Evolutionary conservation across 2,888 invertebrate species (phyloP).

Genomic region (Oscheius onirici): DNA sequence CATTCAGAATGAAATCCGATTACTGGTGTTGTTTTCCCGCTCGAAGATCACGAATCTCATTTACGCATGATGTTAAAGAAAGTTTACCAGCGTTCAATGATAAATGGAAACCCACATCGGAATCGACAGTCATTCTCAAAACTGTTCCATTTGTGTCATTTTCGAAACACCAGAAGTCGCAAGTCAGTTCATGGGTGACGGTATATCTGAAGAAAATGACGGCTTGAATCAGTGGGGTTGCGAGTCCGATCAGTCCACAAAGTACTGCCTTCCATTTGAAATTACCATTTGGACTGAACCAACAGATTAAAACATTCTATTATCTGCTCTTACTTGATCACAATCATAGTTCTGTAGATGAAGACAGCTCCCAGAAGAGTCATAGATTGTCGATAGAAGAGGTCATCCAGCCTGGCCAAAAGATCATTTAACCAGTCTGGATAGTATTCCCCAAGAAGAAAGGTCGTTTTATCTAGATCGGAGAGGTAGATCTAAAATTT

Average conservation of each 20-base stretch:
- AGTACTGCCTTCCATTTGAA: neutral
- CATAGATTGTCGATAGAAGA: neutral
- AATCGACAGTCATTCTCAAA: neutral
- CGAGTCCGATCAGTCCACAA: neutral
- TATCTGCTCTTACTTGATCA: neutral
- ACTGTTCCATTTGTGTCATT: conserved; percentile 1
- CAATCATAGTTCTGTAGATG: neutral
- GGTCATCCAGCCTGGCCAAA: neutral
- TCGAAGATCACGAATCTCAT: too few species aligned
- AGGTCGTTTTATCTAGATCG: neutral
- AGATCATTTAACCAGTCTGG: neutral
- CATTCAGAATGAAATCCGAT: too few species aligned
- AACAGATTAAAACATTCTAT: neutral
- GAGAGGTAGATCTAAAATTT: neutral
- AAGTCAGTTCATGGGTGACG: neutral
- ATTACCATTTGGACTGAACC: neutral
- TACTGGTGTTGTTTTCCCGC: too few species aligned
- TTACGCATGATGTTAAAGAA: neutral
- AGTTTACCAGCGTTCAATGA: neutral
- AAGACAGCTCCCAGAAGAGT: neutral
- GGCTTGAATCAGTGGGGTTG: neutral
- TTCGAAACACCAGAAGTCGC: neutral
- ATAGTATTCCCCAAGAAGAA: neutral
- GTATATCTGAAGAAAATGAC: neutral
- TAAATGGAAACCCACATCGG: neutral